phyloP scores from a whole-genome alignment of 1,140 invertebrate genomes.

The Zaprionus inermis region DNA sequence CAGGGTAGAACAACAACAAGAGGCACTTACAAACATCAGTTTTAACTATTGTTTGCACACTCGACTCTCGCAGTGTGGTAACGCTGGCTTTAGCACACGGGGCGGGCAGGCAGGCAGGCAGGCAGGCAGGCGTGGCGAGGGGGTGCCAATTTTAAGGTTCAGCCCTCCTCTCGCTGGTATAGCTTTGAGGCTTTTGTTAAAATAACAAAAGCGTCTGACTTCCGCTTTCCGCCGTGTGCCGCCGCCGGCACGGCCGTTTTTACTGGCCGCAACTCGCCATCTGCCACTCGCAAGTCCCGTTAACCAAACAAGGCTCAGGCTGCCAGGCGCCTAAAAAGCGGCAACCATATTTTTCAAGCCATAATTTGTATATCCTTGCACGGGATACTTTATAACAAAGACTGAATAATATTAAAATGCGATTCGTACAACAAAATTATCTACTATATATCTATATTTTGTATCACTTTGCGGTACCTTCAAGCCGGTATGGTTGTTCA shows the following conservation, averaged over 20 bases:
- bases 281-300: constrained; percentile 43
- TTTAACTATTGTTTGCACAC: constrained; percentile 82
- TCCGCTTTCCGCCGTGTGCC: constrained; percentile 1
- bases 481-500: not conserved
- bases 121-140: not conserved
- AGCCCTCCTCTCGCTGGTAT: constrained; percentile 17
- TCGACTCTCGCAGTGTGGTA: constrained; percentile 38
- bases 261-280: not conserved
- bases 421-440: not conserved
- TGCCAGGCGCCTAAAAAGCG: constrained; percentile 70
- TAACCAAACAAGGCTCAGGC: constrained; percentile 70
- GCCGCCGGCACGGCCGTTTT: not conserved
- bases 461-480: not conserved
- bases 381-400: no score
- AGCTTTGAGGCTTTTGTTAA: constrained; percentile 64
- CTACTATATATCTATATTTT: no score
- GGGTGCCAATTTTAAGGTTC: constrained; percentile 63
- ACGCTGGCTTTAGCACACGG: constrained; percentile 3
- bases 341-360: constrained; percentile 52
- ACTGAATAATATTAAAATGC: not conserved
- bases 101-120: not conserved
- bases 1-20: constrained; percentile 33
- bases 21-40: constrained; percentile 78
- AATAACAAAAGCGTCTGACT: constrained; percentile 62
- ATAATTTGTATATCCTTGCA: constrained; percentile 77